Evolutionary conservation across 2,888 invertebrate genomes (phyloP), one percentile per base, ranked within the genome.

Genomic region (Linnaemya tessellans): DNA sequence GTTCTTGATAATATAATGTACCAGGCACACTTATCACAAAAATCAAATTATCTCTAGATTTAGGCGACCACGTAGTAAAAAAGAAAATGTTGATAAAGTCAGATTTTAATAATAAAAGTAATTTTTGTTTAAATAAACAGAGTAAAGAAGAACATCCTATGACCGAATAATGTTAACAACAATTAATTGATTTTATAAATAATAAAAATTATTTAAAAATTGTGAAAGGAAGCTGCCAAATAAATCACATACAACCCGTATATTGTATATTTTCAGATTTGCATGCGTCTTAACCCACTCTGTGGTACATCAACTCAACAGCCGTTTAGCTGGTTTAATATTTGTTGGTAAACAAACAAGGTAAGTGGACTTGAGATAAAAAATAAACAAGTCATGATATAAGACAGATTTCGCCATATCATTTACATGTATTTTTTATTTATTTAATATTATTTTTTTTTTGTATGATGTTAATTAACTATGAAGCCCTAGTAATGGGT

Each of bases 211-310:
- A 64, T 22, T 22, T 65, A 62, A 62, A 58, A 46, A 22, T 9
- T 25, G 9, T 15, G 20, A 71, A 73, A 62, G 22, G 35, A 35
- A 46, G 18, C 7, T 65, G 18, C 43, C 11, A 30, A 56, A 56
- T 20, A 20, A 41, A 41, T 56, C 10, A 20, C 20, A 30, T 56
- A 20, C 22, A n/a, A n/a, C n/a, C n/a, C n/a, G n/a, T n/a, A n/a
- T n/a, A n/a, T n/a, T n/a, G n/a, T n/a, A n/a, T n/a, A 5, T 38
- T 73, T 73, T 46, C 54, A 64, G 64, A 41, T 65, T 75, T 65
- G 7, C 30, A 13, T 41, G 41, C 51, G 13, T 20, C 13, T 64
- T 58, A 65, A 65, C n/a, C 35, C 54, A n/a, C 41, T 22, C 41
- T 41, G 18, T 62, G 18, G 0, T 15, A 13, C n/a, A 30, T 15